Evolutionary conservation across 2,797 vertebrate species (phyloP).

Genomic region (Chrysocyon brachyurus): DNA sequence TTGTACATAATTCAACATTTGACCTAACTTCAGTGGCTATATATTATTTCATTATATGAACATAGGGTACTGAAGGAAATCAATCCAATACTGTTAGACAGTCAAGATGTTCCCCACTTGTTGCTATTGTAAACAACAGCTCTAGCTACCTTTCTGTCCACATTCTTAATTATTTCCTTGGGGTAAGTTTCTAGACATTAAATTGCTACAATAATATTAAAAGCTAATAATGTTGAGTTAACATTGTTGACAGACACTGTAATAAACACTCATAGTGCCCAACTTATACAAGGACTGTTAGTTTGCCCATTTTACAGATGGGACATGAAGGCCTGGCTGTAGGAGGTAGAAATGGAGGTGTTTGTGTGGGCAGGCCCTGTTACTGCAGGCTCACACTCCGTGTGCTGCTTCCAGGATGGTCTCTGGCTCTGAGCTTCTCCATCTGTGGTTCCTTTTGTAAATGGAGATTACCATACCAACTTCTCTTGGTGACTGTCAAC

Average conservation of each 20-base stretch:
- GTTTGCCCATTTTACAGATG: conserved; percentile 1
- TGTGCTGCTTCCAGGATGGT: not conserved
- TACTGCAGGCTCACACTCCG: not conserved
- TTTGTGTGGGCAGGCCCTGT: not conserved
- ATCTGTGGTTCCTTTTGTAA: not conserved
- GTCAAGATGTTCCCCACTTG: not conserved
- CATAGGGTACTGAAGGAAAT: not conserved
- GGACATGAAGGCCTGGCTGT: not conserved
- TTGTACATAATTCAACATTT: not conserved
- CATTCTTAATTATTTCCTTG: not conserved
- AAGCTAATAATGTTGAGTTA: not conserved
- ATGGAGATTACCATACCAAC: not conserved
- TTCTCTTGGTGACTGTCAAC: not conserved
- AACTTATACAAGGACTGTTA: not conserved
- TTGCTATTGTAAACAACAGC: not conserved
- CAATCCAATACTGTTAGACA: not conserved
- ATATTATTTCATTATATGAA: not conserved
- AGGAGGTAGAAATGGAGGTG: not conserved
- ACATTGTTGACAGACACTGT: not conserved
- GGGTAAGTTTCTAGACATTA: conserved; percentile 21
- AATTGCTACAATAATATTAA: not conserved
- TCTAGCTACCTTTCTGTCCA: not conserved
- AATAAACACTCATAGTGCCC: not conserved
- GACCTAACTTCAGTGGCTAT: not conserved
- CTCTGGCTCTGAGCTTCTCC: not conserved